Percentiles rank a stretch among this genome's conserved stretches.
phyloP scores from a whole-genome alignment of 2,888 invertebrate genomes.

The Dynastes maya region DNA sequence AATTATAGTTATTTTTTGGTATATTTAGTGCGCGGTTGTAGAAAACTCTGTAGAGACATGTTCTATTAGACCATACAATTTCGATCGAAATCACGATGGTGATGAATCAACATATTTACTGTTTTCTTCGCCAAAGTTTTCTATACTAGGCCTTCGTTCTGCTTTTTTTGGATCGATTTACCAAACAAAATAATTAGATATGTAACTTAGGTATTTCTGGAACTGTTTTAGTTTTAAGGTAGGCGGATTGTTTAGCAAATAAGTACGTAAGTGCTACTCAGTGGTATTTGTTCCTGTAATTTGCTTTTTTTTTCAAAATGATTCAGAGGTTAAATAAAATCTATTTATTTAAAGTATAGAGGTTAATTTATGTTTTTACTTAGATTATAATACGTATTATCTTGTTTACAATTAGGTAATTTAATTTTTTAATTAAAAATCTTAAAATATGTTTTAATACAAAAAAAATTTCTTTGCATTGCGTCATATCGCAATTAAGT shows the following conservation, averaged over 20 bases:
- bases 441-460: not conserved
- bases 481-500: not conserved
- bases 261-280: not conserved
- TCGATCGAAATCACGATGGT: not conserved
- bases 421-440: not conserved
- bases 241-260: conserved; percentile 17
- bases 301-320: not conserved
- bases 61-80: not conserved
- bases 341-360: not conserved
- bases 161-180: not conserved
- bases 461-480: not conserved
- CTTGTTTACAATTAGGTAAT: not conserved
- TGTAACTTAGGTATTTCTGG: conserved; percentile 6
- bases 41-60: not conserved
- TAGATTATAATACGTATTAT: not conserved
- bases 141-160: not conserved
- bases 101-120: conserved; percentile 1
- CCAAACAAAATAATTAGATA: conserved; percentile 13
- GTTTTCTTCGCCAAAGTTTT: not conserved
- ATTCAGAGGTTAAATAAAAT: conserved; percentile 1
- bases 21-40: not conserved
- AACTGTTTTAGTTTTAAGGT: conserved; percentile 11
- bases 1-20: conserved; percentile 28
- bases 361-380: not conserved
- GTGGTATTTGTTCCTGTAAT: not conserved